Percentiles rank a stretch among this genome's conserved stretches.
Evolutionary conservation across 2,113 vertebrate genomes (phyloP).

Genomic region (Microcebus lehilahytsara): DNA sequence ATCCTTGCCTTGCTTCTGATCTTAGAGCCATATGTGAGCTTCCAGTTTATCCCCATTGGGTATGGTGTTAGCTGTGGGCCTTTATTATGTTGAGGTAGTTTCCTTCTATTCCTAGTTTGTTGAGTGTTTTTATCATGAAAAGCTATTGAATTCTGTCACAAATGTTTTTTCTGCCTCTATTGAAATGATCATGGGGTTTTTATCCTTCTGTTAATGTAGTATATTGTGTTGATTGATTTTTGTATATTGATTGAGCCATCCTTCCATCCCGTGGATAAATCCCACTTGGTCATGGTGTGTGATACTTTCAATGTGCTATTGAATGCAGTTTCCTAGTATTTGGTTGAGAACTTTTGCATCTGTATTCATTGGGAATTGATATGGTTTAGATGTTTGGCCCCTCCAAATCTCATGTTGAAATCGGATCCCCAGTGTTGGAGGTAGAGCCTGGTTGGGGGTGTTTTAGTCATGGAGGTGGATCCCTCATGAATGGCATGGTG

Average conservation of each 20-base stretch:
- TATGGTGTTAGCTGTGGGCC: background rate
- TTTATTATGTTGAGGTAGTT: background rate
- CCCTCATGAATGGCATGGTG: no score
- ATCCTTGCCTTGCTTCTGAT: background rate
- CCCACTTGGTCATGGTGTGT: background rate
- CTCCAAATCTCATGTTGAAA: no score
- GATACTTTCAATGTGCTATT: background rate
- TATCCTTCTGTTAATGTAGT: background rate
- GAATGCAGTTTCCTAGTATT: background rate
- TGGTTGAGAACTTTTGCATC: background rate
- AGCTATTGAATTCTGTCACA: background rate
- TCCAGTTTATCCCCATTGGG: background rate
- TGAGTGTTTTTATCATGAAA: background rate
- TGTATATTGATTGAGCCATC: background rate
- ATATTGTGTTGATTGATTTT: background rate
- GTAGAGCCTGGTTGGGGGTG: no score
- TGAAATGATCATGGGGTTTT: background rate
- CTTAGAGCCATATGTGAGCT: background rate
- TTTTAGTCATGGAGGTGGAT: no score
- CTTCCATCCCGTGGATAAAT: background rate
- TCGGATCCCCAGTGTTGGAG: no score
- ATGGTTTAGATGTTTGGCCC: no score
- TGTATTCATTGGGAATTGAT: background rate
- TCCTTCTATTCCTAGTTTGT: background rate
- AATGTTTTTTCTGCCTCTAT: background rate